These are phyloP conservation scores for Sorex fumeus DNA, from an alignment of 2,113 vertebrate genomes.

Conservation along the genomic window DNA sequence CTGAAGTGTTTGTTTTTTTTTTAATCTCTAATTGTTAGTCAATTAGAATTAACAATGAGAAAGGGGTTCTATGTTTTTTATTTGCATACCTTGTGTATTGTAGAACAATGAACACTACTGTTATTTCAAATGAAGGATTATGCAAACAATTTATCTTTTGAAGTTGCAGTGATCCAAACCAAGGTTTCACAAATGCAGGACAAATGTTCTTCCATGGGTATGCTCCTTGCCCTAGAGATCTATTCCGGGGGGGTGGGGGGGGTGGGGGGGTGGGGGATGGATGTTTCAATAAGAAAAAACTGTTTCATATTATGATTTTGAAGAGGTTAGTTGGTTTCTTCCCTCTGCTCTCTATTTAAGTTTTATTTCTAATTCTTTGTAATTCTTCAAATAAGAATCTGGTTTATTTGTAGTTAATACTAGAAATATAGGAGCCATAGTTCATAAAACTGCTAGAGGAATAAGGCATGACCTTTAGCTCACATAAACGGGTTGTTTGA, in stretches of 20 bases:
- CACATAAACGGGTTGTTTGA: conserved; percentile 69
- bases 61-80: not conserved
- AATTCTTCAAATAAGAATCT: conserved; percentile 70
- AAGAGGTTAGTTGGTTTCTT: conserved; percentile 23
- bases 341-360: conserved; percentile 61
- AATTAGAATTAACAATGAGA: conserved; percentile 3
- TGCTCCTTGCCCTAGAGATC: too few species aligned
- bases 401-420: conserved; percentile 78
- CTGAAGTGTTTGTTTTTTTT: not conserved
- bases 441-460: conserved; percentile 76
- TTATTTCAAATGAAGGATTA: not conserved
- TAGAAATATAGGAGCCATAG: conserved; percentile 68
- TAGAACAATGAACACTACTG: not conserved
- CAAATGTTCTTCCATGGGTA: too few species aligned
- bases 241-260: too few species aligned
- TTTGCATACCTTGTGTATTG: not conserved
- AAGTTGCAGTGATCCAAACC: too few species aligned
- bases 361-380: conserved; percentile 75
- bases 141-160: too few species aligned
- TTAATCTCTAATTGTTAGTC: not conserved
- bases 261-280: too few species aligned
- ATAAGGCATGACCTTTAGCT: conserved; percentile 67
- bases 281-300: not conserved
- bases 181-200: too few species aligned
- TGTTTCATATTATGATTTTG: conserved; percentile 58